Evolutionary conservation across 2,888 invertebrate species (phyloP).

Genomic region (Mechanitis messenoides): DNA sequence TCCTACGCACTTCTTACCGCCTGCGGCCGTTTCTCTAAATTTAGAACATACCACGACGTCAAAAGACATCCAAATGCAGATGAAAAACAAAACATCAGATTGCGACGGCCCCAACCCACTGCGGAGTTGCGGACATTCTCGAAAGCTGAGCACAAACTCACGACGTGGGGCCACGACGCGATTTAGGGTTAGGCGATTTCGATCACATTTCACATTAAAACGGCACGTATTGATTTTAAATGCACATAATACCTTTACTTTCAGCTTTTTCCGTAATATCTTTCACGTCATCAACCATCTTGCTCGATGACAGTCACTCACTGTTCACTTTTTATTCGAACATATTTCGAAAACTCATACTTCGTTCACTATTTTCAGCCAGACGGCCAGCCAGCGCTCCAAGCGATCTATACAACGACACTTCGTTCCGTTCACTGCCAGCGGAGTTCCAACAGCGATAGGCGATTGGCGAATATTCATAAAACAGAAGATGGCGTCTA

Average conservation of each 20-base stretch:
- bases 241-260: conserved; percentile 73
- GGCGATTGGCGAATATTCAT: conserved; percentile 36
- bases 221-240: conserved; percentile 64
- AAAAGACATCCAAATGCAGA: conserved; percentile 69
- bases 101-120: conserved; percentile 57
- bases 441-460: conserved; percentile 49
- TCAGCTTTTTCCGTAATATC: conserved; percentile 74
- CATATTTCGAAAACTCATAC: conserved; percentile 76
- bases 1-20: conserved; percentile 54
- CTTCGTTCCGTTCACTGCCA: conserved; percentile 74
- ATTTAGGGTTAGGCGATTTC: conserved; percentile 72
- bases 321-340: conserved; percentile 75
- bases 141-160: conserved; percentile 65
- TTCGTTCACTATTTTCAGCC: conserved; percentile 76
- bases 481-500: conserved; percentile 45
- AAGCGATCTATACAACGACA: conserved; percentile 73
- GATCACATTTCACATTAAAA: conserved; percentile 70
- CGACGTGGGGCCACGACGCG: conserved; percentile 76
- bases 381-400: conserved; percentile 70
- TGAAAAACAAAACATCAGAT: conserved; percentile 70
- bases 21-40: conserved; percentile 66
- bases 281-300: conserved; percentile 76
- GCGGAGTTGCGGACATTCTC: conserved; percentile 70
- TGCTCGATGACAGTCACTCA: conserved; percentile 75
- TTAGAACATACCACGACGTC: conserved; percentile 72